phyloP scores from a whole-genome alignment of 1,140 invertebrate species.

The Dendroctonus ponderosae region DNA sequence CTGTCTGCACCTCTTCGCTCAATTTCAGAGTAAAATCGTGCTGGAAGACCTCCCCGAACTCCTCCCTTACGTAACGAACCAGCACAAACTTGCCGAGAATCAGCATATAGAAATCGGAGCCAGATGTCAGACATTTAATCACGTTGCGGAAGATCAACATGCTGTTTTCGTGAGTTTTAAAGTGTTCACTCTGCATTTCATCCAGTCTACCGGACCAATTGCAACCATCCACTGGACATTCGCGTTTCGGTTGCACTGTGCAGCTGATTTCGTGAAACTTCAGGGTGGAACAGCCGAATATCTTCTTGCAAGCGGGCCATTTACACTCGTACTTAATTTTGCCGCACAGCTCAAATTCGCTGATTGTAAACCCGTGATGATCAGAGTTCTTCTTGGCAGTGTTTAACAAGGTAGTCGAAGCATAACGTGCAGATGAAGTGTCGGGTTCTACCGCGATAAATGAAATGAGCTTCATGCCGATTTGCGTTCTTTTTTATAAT shows the following conservation, averaged over 20 bases:
- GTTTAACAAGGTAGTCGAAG: slow-evolving; percentile 29
- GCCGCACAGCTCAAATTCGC: slow-evolving; percentile 22
- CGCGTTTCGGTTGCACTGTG: slow-evolving; percentile 15
- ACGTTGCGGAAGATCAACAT: slow-evolving; percentile 31
- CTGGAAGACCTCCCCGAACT: slow-evolving; percentile 29
- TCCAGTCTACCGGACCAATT: slow-evolving; percentile 19
- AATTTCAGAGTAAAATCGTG: slow-evolving; percentile 21
- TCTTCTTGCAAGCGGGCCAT: slow-evolving; percentile 26
- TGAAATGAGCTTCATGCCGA: slow-evolving; percentile 24
- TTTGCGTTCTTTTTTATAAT: too few species aligned
- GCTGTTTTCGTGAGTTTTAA: slow-evolving; percentile 22
- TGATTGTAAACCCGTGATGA: slow-evolving; percentile 21
- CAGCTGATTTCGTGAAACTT: slow-evolving; percentile 25
- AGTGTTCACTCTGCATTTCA: slow-evolving; percentile 15
- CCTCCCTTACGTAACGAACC: slow-evolving; percentile 15
- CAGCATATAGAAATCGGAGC: slow-evolving; percentile 17
- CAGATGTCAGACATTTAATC: slow-evolving; percentile 9
- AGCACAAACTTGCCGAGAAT: slow-evolving; percentile 29
- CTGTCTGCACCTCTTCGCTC: slow-evolving; percentile 4
- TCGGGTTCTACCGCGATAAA: slow-evolving; percentile 25
- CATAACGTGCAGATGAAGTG: slow-evolving; percentile 32
- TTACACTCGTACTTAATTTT: slow-evolving; percentile 29
- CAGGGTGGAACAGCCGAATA: slow-evolving; percentile 22
- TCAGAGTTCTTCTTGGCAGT: slow-evolving; percentile 16
- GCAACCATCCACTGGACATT: slow-evolving; percentile 21